Conservation (phyloP, 2,888 invertebrate species). For the Volucella bombylans region DNA sequence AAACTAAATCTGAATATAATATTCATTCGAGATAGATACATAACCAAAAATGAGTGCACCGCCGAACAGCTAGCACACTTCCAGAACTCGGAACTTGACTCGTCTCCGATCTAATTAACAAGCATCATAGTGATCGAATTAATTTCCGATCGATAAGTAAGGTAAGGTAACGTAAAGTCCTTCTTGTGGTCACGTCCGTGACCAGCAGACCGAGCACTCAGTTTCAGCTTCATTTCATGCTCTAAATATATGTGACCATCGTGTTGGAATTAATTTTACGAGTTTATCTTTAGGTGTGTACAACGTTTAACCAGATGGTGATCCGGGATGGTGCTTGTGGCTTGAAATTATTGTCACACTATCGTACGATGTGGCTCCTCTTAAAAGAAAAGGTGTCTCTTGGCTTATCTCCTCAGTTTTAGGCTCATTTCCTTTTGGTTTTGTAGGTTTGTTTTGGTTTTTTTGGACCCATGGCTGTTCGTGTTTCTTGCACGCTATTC, state of each 20-base stretch:
- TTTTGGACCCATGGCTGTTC: constrained; percentile 32
- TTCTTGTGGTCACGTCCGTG: constrained; percentile 42
- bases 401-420: constrained; percentile 40
- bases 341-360: constrained; percentile 65
- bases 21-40: constrained; percentile 30
- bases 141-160: constrained; percentile 57
- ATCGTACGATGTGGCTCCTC: constrained; percentile 46
- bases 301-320: constrained; percentile 54
- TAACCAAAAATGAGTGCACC: constrained; percentile 24
- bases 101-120: constrained; percentile 64
- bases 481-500: constrained; percentile 56
- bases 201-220: neutral
- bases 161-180: constrained; percentile 12
- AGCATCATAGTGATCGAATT: constrained; percentile 64
- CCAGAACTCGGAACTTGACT: constrained; percentile 31
- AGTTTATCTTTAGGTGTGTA: constrained; percentile 64
- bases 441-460: neutral
- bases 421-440: neutral
- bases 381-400: constrained; percentile 26
- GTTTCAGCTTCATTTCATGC: constrained; percentile 10
- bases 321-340: constrained; percentile 16
- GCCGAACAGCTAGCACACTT: constrained; percentile 49
- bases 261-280: constrained; percentile 71
- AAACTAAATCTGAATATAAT: constrained; percentile 53
- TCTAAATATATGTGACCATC: constrained; percentile 43